Base-by-base conservation (phyloP, 2,113 vertebrate species). In the Rhea americana region DNA sequence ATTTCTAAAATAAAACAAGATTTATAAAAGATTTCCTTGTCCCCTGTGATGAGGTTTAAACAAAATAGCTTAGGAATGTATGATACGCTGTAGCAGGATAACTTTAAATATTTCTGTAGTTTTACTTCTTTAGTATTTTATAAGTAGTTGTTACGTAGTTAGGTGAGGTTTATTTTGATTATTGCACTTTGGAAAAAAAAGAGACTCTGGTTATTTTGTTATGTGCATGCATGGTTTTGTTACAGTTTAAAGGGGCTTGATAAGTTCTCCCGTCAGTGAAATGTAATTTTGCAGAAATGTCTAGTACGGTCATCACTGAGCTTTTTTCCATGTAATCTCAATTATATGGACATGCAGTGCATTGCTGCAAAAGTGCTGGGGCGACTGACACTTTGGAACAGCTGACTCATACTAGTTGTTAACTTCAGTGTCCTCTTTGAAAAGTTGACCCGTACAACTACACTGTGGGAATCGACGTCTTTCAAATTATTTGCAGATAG, bases 361-460 rank as follows among this genome's bases (percentile, higher is more conserved):
- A 1, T 77, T 66, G 39, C 85, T 87, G 75, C 21, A n/a, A 1
- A 85, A 91, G 75, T 51, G 61, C 79, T 62, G 72, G 81, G 45
- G 74, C 82, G 74, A 15, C 21, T 93, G 95, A 95, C 90, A 87
- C 94, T 94, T 67, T 50, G 85, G 89, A 93, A 22, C 96, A 96
- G 80, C 93, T 96, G 94, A 95, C 79, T 95, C 89, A 92, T 53
- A 45, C 50, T 84, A 55, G 78, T 58, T 87, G 82, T 50, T 85
- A 89, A 59, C 71, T 91, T 77, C 71, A 58, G 89, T 28, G 55
- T 62, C 2, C 0, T 56, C 79, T 91, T 45, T 71, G 91, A 89
- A 90, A 92, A 80, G 85, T 82, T 92, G 92, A 76, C 74, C 89
- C 8, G 0, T 70, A 6, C 24, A 53, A 16, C 65, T 61, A 67